Evolutionary conservation across 2,797 vertebrate genomes (phyloP), one percentile per base, ranked within the genome.

Genomic region (Toxotes lorentzi): DNA sequence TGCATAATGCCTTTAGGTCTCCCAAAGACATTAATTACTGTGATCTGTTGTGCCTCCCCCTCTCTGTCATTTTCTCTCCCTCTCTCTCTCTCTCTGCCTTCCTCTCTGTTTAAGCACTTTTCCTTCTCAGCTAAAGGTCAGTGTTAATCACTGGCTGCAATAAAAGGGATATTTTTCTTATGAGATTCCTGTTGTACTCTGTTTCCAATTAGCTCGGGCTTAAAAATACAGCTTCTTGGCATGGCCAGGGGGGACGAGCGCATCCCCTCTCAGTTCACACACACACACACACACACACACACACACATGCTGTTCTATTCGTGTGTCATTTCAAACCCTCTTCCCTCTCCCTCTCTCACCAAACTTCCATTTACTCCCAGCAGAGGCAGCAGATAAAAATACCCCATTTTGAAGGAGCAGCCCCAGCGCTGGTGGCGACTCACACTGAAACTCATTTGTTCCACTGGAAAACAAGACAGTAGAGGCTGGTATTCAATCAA

Each of bases 1-100:
- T 92, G 90, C 90, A 93, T 92, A 91, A 90, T 38, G 87, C 88
- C 90, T 91, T 90, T 84, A 91, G 90, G 88, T 91, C 85, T 85
- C 73, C 67, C 78, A 87, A 86, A 88, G 86, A 92, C 91, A 92
- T 92, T 92, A 92, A 93, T 93, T 93, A 89, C 82, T 90, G 81
- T 89, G 89, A 93, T 93, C 84, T 87, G 84, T 83, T 59, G 72
- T 76, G 16, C 51, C 64, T 51, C 63, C 56, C 50, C 23, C 45
- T 53, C 50, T 59, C 45, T 66, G 48, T 81, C 60, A 32, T 60
- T 63, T 27, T 71, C 72, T 30, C 59, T 51, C 47, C 58, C 67
- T 30, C 43, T 38, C 32, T 32, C 59, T 51, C 47, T 61, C 67
- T 30, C 50, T 67, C 50, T 62, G 57, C 19, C 62, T 63, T 73